These are phyloP conservation scores for Neoniphon sammara DNA, from an alignment of 2,797 vertebrate genomes.

Conservation along the genomic window DNA sequence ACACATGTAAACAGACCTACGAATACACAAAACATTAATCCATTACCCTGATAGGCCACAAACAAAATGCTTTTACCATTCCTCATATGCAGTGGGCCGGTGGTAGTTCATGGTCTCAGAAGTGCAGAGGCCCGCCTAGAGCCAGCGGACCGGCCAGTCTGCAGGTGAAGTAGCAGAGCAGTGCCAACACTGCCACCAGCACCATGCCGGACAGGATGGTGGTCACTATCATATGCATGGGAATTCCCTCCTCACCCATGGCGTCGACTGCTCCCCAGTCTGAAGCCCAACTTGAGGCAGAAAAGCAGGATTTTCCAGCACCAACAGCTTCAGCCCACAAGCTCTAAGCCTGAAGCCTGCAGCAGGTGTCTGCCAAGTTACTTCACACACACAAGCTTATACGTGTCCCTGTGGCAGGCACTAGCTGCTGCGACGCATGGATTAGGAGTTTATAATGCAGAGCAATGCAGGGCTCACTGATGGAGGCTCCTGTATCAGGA, in stretches of 20 bases:
- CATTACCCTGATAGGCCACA: background rate
- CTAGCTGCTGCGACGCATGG: constrained; percentile 38
- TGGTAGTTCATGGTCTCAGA: constrained; percentile 62
- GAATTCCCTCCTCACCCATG: constrained; percentile 61
- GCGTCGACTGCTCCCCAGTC: constrained; percentile 7
- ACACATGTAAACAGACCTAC: too few species aligned
- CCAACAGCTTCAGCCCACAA: background rate
- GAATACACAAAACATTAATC: too few species aligned
- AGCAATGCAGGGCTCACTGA: constrained; percentile 2
- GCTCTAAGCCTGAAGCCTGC: constrained; percentile 32
- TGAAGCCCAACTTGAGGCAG: constrained; percentile 17
- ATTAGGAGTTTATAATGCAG: constrained; percentile 58
- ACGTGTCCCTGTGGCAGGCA: constrained; percentile 37
- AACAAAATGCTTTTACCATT: constrained; percentile 11
- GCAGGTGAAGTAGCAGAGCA: constrained; percentile 85
- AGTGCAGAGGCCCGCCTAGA: constrained; percentile 72
- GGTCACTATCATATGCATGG: constrained; percentile 68
- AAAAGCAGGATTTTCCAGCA: constrained; percentile 1
- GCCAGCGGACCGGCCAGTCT: constrained; percentile 76
- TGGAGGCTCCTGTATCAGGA: background rate
- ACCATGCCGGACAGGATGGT: constrained; percentile 64
- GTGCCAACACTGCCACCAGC: constrained; percentile 68
- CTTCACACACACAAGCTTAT: constrained; percentile 2
- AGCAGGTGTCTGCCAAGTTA: constrained; percentile 15
- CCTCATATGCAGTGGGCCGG: background rate